Conservation (phyloP, 2,888 invertebrate species). For the Conchocele bisecta region DNA sequence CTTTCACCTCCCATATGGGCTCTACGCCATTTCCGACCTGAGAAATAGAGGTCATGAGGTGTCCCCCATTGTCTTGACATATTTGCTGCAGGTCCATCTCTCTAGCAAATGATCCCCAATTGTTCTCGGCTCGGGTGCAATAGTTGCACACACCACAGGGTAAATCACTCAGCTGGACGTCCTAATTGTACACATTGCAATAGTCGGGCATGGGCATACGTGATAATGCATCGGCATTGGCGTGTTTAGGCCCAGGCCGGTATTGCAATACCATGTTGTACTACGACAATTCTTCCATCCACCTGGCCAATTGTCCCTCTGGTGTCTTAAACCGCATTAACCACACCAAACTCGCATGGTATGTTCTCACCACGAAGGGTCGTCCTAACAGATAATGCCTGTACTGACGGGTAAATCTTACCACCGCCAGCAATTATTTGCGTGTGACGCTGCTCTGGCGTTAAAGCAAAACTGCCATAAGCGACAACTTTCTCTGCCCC, state of each 20-base stretch:
- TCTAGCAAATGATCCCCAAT: background rate
- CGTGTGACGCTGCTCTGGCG: slow-evolving; percentile 34
- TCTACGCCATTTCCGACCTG: too few relatives aligned
- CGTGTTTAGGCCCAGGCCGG: too few relatives aligned
- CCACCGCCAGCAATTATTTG: slow-evolving; percentile 43
- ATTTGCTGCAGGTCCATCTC: background rate
- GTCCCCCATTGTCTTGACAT: background rate
- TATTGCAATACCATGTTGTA: background rate
- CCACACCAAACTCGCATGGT: slow-evolving; percentile 39
- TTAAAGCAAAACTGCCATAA: slow-evolving; percentile 32
- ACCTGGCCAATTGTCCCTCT: too few relatives aligned
- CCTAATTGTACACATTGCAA: too few relatives aligned
- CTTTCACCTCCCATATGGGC: background rate
- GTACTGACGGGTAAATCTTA: slow-evolving; percentile 37
- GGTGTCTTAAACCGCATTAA: slow-evolving; percentile 34
- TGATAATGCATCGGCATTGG: too few relatives aligned
- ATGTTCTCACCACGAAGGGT: slow-evolving; percentile 34
- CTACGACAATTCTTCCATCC: too few relatives aligned
- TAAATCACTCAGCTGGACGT: too few relatives aligned
- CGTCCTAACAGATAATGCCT: slow-evolving; percentile 43
- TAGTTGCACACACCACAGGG: background rate
- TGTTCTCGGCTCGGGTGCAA: background rate
- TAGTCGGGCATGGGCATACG: too few relatives aligned
- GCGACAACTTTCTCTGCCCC: slow-evolving; percentile 37
- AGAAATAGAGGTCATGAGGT: too few relatives aligned